Conservation (phyloP, 2,113 vertebrate genomes). For the Podocnemis expansa region DNA sequence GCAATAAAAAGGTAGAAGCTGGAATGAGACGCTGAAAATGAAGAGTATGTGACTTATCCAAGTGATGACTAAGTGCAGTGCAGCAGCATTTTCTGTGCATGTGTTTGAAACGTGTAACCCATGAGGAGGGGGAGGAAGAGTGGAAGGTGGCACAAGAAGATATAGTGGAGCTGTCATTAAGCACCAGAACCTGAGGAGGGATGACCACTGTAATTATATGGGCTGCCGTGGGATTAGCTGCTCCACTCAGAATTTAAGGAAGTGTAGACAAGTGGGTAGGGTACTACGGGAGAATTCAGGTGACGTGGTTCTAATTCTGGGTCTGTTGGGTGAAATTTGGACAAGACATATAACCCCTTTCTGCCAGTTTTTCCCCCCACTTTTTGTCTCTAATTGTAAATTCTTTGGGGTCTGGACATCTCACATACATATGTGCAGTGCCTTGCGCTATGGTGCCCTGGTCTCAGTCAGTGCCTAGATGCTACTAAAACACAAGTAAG, state of each 20-base stretch:
- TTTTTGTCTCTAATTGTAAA: background rate
- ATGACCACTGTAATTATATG: background rate
- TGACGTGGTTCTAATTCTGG: background rate
- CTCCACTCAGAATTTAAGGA: background rate
- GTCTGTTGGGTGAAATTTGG: background rate
- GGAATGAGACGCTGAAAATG: constrained; percentile 8
- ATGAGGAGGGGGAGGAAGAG: background rate
- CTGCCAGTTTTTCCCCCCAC: background rate
- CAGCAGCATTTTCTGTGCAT: background rate
- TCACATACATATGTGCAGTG: background rate
- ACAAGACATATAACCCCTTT: too few relatives aligned
- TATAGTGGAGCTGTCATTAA: background rate
- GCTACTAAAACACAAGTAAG: background rate
- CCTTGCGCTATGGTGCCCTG: background rate
- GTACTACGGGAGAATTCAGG: background rate
- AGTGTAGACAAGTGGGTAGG: background rate
- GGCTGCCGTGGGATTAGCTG: background rate
- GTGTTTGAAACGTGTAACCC: constrained; percentile 15
- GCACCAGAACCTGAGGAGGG: background rate
- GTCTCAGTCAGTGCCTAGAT: background rate
- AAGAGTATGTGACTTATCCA: constrained; percentile 1
- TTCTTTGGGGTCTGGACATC: background rate
- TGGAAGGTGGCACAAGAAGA: background rate
- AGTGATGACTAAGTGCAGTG: constrained; percentile 9
- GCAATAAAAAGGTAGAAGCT: constrained; percentile 9